Evolutionary conservation across 2,797 vertebrate species (phyloP).

Genomic region (Tolypeutes matacus): DNA sequence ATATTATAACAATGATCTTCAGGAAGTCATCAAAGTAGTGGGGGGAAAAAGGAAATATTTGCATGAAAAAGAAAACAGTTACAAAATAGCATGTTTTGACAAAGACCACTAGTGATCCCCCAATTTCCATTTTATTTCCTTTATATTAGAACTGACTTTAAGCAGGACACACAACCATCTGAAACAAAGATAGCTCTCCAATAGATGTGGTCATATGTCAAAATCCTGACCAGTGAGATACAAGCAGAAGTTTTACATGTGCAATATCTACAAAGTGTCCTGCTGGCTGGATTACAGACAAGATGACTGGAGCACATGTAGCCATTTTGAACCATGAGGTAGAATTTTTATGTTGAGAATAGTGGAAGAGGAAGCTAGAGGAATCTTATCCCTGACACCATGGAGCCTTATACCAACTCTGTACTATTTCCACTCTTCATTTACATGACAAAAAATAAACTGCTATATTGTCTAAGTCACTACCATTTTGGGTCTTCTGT

Average conservation of each 20-base stretch:
- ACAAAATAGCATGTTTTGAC: neutral
- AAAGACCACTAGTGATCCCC: neutral
- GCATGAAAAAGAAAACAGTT: slow-evolving; percentile 1
- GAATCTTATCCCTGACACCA: neutral
- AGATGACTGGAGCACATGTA: neutral
- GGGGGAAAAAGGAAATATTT: neutral
- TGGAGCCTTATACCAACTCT: neutral
- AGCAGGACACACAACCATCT: neutral
- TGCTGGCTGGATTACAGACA: neutral
- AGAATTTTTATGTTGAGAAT: neutral
- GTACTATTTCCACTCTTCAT: neutral
- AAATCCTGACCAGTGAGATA: neutral
- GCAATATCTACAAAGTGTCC: neutral
- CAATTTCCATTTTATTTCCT: slow-evolving; percentile 27
- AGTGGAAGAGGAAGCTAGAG: neutral
- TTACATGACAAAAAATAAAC: neutral
- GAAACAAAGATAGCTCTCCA: neutral
- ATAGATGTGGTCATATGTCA: neutral
- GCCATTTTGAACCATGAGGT: neutral
- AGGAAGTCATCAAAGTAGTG: neutral
- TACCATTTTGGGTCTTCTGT: neutral
- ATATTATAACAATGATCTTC: neutral
- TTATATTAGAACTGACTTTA: slow-evolving; percentile 2
- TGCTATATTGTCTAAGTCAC: neutral
- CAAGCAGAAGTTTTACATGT: neutral